Percentiles rank a stretch among this genome's conserved stretches.
phyloP scores from a whole-genome alignment of 2,888 invertebrate genomes.

The Meandrusa payeni region DNA sequence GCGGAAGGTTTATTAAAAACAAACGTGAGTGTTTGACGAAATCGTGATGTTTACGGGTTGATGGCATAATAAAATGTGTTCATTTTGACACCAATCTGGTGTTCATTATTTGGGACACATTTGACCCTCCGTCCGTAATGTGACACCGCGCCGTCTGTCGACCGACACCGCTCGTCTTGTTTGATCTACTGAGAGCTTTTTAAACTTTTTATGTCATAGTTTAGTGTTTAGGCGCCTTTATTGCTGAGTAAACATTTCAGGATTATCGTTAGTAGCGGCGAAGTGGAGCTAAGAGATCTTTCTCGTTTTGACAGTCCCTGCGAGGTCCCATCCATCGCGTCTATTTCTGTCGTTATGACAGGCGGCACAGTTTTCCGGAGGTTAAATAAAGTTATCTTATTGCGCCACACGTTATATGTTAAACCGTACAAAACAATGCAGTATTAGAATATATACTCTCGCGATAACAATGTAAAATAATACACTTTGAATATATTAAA shows the following conservation, averaged over 20 bases:
- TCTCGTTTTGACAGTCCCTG: slow-evolving; percentile 34
- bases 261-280: slow-evolving; percentile 54
- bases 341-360: slow-evolving; percentile 37
- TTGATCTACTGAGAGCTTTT: slow-evolving; percentile 81
- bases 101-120: slow-evolving; percentile 77
- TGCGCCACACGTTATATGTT: too few relatives aligned
- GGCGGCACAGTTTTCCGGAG: slow-evolving; percentile 28
- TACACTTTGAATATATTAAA: too few relatives aligned
- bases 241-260: slow-evolving; percentile 71
- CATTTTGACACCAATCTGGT: slow-evolving; percentile 78
- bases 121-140: slow-evolving; percentile 70
- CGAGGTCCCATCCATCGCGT: slow-evolving; percentile 29
- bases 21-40: slow-evolving; percentile 50
- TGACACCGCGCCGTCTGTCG: slow-evolving; percentile 67
- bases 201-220: slow-evolving; percentile 78
- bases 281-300: slow-evolving; percentile 42
- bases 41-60: slow-evolving; percentile 63
- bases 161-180: slow-evolving; percentile 71
- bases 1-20: slow-evolving; percentile 69
- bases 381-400: neutral
- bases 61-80: slow-evolving; percentile 76
- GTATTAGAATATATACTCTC: too few relatives aligned
- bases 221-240: slow-evolving; percentile 75
- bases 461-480: too few relatives aligned
- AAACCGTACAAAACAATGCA: too few relatives aligned